These are phyloP conservation scores for Chaetura pelagica DNA, from an alignment of 2,113 vertebrate genomes.

Conservation along the genomic window DNA sequence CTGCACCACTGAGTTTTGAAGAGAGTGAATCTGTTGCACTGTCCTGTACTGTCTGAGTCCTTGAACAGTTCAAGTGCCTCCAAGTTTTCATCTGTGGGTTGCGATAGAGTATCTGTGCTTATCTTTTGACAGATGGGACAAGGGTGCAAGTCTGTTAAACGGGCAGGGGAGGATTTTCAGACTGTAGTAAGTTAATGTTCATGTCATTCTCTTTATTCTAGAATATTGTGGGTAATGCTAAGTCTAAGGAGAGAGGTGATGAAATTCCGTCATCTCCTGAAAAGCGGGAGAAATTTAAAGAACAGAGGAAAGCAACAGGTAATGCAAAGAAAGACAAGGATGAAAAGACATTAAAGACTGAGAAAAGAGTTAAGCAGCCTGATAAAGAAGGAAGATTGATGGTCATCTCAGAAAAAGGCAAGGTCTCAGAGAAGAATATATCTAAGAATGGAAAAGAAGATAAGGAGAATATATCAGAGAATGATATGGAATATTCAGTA, in stretches of 20 bases:
- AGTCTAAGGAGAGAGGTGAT: constrained; percentile 80
- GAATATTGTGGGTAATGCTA: constrained; percentile 82
- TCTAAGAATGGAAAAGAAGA: constrained; percentile 85
- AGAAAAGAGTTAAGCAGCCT: constrained; percentile 72
- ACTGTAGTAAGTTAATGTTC: not conserved
- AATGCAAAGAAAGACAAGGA: constrained; percentile 82
- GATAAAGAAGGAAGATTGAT: constrained; percentile 78
- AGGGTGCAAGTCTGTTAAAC: not conserved
- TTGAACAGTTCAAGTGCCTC: not conserved
- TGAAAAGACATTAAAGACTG: constrained; percentile 77
- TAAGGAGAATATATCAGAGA: constrained; percentile 86
- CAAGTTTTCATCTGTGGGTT: not conserved
- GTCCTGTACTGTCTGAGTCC: not conserved
- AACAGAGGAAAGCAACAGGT: constrained; percentile 81
- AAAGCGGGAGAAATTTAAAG: constrained; percentile 81
- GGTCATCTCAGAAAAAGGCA: constrained; percentile 78
- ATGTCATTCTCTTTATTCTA: constrained; percentile 66
- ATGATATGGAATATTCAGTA: constrained; percentile 82
- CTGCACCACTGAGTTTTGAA: fast-evolving
- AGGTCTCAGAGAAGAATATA: constrained; percentile 75
- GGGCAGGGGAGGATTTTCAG: not conserved
- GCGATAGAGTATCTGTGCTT: not conserved
- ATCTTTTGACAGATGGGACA: not conserved
- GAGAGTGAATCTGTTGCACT: not conserved
- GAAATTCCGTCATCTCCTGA: constrained; percentile 80